These are phyloP conservation scores for Fukomys damarensis DNA, from an alignment of 2,113 vertebrate genomes.

Conservation along the genomic window DNA sequence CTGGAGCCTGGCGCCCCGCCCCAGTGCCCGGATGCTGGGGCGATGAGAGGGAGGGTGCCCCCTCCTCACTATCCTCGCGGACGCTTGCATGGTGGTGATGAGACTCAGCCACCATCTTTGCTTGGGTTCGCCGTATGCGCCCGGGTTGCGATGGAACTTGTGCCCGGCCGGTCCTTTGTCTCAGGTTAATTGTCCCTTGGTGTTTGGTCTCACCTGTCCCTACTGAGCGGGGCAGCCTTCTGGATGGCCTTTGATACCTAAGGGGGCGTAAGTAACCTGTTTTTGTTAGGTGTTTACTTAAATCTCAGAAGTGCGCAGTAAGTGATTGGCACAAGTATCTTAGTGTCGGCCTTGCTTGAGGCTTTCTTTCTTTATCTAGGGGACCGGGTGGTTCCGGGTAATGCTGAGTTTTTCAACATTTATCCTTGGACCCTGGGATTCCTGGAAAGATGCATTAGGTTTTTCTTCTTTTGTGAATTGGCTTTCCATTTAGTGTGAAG, in stretches of 20 bases:
- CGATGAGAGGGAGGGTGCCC: constrained; percentile 60
- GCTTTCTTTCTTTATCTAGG: fast-evolving
- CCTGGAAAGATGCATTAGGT: too few species aligned
- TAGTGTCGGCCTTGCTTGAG: fast-evolving
- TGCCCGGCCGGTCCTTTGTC: constrained; percentile 1
- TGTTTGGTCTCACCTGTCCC: fast-evolving
- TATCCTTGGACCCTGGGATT: not conserved
- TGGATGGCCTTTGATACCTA: fast-evolving
- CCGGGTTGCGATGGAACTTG: not conserved
- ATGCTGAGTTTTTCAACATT: not conserved
- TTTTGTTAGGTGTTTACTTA: fast-evolving
- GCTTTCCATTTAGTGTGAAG: fast-evolving
- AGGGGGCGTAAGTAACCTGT: not conserved
- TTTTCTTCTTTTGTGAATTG: not conserved
- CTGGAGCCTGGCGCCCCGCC: constrained; percentile 76
- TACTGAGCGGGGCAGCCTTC: fast-evolving
- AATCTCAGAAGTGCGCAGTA: not conserved
- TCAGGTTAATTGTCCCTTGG: not conserved
- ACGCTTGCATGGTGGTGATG: constrained; percentile 42
- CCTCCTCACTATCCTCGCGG: constrained; percentile 3
- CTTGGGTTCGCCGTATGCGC: not conserved
- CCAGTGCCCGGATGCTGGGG: constrained; percentile 75
- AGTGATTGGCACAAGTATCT: not conserved
- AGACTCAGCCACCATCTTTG: constrained; percentile 66
- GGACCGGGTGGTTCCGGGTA: fast-evolving